A percentile compares a stretch with the other conserved stretches of the same genome.
Conservation (phyloP, 2,888 invertebrate genomes). For the Netelia virgata region DNA sequence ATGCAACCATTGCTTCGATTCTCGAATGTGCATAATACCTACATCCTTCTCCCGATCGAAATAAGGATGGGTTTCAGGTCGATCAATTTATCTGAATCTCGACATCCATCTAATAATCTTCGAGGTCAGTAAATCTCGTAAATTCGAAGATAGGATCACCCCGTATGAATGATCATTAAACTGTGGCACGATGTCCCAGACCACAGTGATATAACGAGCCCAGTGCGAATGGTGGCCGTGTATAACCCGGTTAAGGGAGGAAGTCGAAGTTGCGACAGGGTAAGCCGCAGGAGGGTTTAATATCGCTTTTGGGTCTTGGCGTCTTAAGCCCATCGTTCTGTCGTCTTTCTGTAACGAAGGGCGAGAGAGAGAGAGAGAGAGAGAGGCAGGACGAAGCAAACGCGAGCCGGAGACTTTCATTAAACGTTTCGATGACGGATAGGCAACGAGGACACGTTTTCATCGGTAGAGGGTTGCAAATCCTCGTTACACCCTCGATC, state of each 20-base stretch:
- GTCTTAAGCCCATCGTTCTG: slow-evolving; percentile 68
- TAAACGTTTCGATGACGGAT: slow-evolving; percentile 82
- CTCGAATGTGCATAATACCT: too few relatives aligned
- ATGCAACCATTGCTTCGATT: too few relatives aligned
- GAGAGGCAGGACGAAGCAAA: slow-evolving; percentile 54
- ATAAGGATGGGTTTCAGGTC: not conserved
- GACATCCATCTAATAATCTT: slow-evolving; percentile 3
- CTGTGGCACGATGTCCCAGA: not conserved
- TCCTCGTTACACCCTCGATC: slow-evolving; percentile 12
- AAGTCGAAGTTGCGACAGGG: slow-evolving; percentile 72
- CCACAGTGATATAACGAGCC: slow-evolving; percentile 19
- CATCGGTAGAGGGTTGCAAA: slow-evolving; percentile 56
- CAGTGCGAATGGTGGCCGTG: slow-evolving; percentile 26
- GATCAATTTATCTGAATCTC: not conserved
- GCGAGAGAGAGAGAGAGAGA: slow-evolving; percentile 51
- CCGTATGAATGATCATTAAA: slow-evolving; percentile 31
- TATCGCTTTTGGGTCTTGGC: slow-evolving; percentile 72
- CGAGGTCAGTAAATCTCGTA: slow-evolving; percentile 7
- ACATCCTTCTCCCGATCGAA: too few relatives aligned
- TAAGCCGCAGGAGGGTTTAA: slow-evolving; percentile 78
- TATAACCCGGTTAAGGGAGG: slow-evolving; percentile 70
- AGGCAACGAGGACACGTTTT: slow-evolving; percentile 70
- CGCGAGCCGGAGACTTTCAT: slow-evolving; percentile 77
- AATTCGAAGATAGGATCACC: slow-evolving; percentile 2
- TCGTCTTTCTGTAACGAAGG: slow-evolving; percentile 13